phyloP scores from a whole-genome alignment of 2,888 invertebrate genomes.

The Crocallis elinguaria region DNA sequence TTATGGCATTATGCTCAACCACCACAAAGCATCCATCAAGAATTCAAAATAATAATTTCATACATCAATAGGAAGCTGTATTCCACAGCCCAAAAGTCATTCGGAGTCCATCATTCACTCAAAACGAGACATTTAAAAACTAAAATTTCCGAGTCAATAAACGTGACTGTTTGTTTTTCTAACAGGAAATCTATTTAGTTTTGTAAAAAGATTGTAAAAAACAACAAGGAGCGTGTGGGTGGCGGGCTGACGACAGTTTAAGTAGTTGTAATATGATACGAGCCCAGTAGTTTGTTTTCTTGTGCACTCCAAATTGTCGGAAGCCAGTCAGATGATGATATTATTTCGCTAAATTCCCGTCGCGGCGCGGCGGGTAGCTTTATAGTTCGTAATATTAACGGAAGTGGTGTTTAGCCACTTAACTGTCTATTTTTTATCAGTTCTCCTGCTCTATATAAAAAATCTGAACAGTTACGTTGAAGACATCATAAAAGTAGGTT shows the following conservation, averaged over 20 bases:
- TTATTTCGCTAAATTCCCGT: conserved; percentile 58
- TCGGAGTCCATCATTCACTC: conserved; percentile 79
- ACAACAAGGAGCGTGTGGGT: conserved; percentile 70
- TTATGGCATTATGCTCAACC: not conserved
- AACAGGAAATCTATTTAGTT: conserved; percentile 81
- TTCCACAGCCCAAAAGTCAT: conserved; percentile 72
- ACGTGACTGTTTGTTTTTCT: conserved; percentile 81
- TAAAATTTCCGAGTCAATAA: conserved; percentile 77
- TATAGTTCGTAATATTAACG: conserved; percentile 51
- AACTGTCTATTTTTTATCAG: conserved; percentile 24
- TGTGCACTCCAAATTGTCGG: conserved; percentile 68
- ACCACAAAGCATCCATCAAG: not conserved
- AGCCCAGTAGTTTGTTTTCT: conserved; percentile 77
- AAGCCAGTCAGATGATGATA: conserved; percentile 71
- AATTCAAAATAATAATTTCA: conserved; percentile 40
- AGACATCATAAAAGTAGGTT: conserved; percentile 9
- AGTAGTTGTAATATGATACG: conserved; percentile 77
- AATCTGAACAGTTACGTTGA: not conserved
- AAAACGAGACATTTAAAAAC: conserved; percentile 73
- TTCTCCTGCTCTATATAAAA: not conserved
- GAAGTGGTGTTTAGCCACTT: conserved; percentile 49
- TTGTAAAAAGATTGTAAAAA: conserved; percentile 75
- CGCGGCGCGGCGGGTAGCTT: conserved; percentile 41
- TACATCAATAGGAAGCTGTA: conserved; percentile 63
- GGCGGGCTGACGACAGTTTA: conserved; percentile 82